A percentile compares a stretch with the other conserved stretches of the same genome.
These are phyloP conservation scores for Cryptocheilus praepositus DNA, from an alignment of 2,888 invertebrate genomes.

Conservation along the genomic window DNA sequence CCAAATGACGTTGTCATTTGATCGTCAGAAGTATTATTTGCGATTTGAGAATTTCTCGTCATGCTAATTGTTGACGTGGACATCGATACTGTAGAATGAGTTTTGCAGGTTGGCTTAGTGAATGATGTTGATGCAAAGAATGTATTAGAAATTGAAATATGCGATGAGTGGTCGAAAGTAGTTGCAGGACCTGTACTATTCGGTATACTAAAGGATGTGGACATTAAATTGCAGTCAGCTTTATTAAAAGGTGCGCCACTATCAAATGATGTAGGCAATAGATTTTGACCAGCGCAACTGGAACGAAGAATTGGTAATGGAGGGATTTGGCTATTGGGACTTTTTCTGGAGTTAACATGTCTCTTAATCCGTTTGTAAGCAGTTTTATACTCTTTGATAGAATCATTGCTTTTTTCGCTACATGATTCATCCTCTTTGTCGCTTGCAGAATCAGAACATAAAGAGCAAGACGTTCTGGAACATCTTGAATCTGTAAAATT, in stretches of 20 bases:
- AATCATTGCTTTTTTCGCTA: constrained; percentile 69
- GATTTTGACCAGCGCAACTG: constrained; percentile 49
- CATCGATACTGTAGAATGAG: constrained; percentile 15
- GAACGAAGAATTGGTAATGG: constrained; percentile 62
- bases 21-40: constrained; percentile 47
- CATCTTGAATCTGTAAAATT: constrained; percentile 81
- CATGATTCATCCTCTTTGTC: constrained; percentile 72
- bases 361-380: constrained; percentile 70
- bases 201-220: constrained; percentile 61
- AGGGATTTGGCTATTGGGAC: constrained; percentile 72
- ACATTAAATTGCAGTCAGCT: constrained; percentile 58
- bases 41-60: constrained; percentile 31
- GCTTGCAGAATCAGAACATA: constrained; percentile 77
- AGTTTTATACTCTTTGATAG: constrained; percentile 58
- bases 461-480: constrained; percentile 83
- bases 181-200: constrained; percentile 33
- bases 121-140: constrained; percentile 53
- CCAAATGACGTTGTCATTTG: constrained; percentile 57
- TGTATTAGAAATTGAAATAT: constrained; percentile 39
- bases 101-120: constrained; percentile 43
- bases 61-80: constrained; percentile 27
- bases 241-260: constrained; percentile 46
- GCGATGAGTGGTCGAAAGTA: constrained; percentile 46
- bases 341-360: constrained; percentile 70
- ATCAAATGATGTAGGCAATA: constrained; percentile 54